Conservation (phyloP, 2,888 invertebrate genomes). For the Serripes groenlandicus region DNA sequence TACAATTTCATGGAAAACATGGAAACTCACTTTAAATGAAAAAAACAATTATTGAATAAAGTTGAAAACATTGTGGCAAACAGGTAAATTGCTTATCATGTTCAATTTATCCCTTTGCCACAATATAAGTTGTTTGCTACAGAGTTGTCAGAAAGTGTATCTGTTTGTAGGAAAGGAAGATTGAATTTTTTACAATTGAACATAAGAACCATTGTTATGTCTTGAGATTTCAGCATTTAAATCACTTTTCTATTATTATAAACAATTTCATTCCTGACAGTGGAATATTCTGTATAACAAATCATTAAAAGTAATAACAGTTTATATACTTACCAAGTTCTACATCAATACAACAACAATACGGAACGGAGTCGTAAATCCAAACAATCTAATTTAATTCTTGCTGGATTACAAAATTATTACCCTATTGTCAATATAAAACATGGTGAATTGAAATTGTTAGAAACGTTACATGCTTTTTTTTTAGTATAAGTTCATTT, state of each 20-base stretch:
- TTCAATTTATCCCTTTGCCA: neutral
- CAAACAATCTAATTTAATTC: constrained; percentile 18
- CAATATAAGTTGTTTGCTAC: no score
- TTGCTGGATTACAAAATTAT: constrained; percentile 21
- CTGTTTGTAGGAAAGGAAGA: neutral
- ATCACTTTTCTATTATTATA: no score
- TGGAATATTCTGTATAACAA: neutral
- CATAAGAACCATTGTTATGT: no score
- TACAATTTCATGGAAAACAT: no score
- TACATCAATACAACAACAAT: constrained; percentile 13
- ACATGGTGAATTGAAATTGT: constrained; percentile 18
- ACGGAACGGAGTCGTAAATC: constrained; percentile 5
- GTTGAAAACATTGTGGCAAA: neutral
- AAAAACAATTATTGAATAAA: no score
- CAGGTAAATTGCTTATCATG: neutral
- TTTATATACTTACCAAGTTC: neutral
- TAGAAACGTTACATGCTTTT: neutral
- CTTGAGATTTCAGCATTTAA: no score
- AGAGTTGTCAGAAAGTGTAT: neutral
- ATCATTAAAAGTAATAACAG: constrained; percentile 1
- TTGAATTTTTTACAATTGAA: neutral
- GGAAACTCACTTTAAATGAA: no score
- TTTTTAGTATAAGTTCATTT: constrained; percentile 15
- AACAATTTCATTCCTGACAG: no score
- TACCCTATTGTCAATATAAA: constrained; percentile 18